phyloP scores from a whole-genome alignment of 1,140 invertebrate species.

The Pseudobourletiella spinata region DNA sequence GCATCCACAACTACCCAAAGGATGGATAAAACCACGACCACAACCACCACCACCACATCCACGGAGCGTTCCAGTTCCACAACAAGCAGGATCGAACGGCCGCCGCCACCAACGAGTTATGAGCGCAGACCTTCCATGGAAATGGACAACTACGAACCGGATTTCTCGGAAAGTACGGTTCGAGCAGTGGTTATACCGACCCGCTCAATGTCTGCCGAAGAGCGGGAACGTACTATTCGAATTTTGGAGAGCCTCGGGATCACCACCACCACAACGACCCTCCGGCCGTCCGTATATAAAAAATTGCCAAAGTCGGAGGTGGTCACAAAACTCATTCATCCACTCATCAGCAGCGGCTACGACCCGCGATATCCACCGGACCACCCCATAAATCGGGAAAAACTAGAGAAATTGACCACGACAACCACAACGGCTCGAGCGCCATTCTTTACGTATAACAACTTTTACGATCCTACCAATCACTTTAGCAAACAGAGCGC shows the following conservation, averaged over 20 bases:
- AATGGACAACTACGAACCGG: too few relatives aligned
- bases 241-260: not conserved
- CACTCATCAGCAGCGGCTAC: conserved; percentile 16
- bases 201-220: not conserved
- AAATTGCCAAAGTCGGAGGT: not conserved
- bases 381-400: conserved; percentile 54
- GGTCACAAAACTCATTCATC: not conserved
- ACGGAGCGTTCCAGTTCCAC: too few relatives aligned
- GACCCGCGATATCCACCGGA: conserved; percentile 34
- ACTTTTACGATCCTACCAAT: conserved; percentile 10
- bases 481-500: conserved; percentile 15
- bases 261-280: not conserved
- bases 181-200: too few relatives aligned
- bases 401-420: conserved; percentile 41
- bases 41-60: not conserved
- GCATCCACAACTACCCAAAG: not conserved
- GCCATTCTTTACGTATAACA: conserved; percentile 5
- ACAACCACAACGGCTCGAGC: conserved; percentile 28
- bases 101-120: too few relatives aligned
- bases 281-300: not conserved
- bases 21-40: not conserved
- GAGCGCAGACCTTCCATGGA: too few relatives aligned
- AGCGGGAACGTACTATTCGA: not conserved
- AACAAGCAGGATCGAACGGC: too few relatives aligned
- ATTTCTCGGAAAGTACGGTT: too few relatives aligned